Base-by-base conservation (phyloP, 2,888 invertebrate species). In the Yponomeuta cagnagella region DNA sequence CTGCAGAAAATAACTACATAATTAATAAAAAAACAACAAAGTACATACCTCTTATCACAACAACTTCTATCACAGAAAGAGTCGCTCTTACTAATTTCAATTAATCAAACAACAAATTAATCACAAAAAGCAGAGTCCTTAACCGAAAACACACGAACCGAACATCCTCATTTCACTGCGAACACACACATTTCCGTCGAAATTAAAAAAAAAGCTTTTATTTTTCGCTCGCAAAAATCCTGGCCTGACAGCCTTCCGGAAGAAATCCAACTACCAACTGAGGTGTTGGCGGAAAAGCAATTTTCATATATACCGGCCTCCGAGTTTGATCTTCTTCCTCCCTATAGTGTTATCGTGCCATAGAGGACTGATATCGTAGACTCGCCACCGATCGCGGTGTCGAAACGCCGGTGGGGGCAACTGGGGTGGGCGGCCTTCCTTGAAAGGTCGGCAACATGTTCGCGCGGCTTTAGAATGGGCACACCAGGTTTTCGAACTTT, bases 41-140 rank as follows among this genome's bases (percentile, higher is more conserved):
- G 52, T 58, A 58, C 52, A 58, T 58, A 58, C 52, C 52, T 58
- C 52, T 58, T 58, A 58, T 3, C 12, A 58, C 52, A 58, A 58
- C 12, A 58, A 12, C 52, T 2, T 12, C 52, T 58, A 3, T 58
- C 52, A 58, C 15, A 58, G 12, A 58, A 58, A 15, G 15, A 58
- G 52, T 58, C 52, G 2, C 52, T 58, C 52, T 15, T 58, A 58
- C 52, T 58, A 58, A 58, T 58, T 58, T 4, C 12, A 58, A 58
- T 58, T 58, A 58, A 58, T 58, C 52, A 58, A 58, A 4, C 15
- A 58, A 58, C 52, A 0, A 58, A 58, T 58, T 58, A 58, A 70
- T 70, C 80, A 84, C 82, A 81, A 84, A 83, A 77, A 83, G 79
- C 70, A 75, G 83, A 83, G 81, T 76, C 72, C 70, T 70, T 65